phyloP scores from a whole-genome alignment of 2,888 invertebrate genomes.

The Trichacis sp. region DNA sequence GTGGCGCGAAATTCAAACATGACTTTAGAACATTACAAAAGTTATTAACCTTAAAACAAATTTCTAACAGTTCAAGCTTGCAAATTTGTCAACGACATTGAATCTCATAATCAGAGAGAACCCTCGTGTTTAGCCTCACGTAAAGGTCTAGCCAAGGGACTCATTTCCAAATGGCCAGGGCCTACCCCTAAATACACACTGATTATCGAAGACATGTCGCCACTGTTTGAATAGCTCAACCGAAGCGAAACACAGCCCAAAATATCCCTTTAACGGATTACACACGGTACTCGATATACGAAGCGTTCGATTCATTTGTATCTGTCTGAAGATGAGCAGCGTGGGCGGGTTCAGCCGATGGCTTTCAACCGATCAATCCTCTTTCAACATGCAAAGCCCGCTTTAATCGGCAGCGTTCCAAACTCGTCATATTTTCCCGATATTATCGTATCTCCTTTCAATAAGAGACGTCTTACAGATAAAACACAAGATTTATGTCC shows the following conservation, averaged over 20 bases:
- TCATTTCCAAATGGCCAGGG: slow-evolving; percentile 35
- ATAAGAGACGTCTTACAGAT: not conserved
- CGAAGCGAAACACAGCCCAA: slow-evolving; percentile 62
- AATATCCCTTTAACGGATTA: slow-evolving; percentile 68
- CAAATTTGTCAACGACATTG: too few relatives aligned
- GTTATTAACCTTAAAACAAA: too few relatives aligned
- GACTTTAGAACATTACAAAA: too few relatives aligned
- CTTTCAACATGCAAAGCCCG: slow-evolving; percentile 10
- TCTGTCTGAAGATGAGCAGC: slow-evolving; percentile 59
- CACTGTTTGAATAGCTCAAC: slow-evolving; percentile 67
- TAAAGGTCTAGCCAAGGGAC: slow-evolving; percentile 22
- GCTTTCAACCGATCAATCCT: slow-evolving; percentile 64
- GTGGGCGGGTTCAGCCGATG: slow-evolving; percentile 17
- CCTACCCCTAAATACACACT: slow-evolving; percentile 48
- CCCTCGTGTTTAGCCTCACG: not conserved
- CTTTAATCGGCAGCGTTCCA: slow-evolving; percentile 3
- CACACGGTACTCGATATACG: slow-evolving; percentile 51
- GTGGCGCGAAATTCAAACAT: too few relatives aligned
- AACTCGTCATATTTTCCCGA: not conserved
- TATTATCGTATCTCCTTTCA: slow-evolving; percentile 1
- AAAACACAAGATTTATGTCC: not conserved
- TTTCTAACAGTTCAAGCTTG: too few relatives aligned
- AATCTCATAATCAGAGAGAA: too few relatives aligned
- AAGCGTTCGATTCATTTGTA: slow-evolving; percentile 66
- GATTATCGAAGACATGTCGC: slow-evolving; percentile 64